Evolutionary conservation across 2,888 invertebrate species (phyloP), one percentile per base, ranked within the genome.

Genomic region (Ptilodon capucinus): DNA sequence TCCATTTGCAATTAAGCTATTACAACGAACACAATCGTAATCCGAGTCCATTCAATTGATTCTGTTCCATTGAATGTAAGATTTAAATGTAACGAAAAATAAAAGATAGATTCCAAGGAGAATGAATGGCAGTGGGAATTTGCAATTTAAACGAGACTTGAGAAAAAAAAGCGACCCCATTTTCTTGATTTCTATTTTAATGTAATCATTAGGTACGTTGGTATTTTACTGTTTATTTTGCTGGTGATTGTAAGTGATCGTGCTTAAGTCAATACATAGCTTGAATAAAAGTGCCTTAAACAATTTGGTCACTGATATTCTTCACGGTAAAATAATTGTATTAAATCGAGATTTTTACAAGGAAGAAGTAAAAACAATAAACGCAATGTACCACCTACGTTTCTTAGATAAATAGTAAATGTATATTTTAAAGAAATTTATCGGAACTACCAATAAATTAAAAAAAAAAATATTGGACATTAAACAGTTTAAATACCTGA

Each of bases 111-210:
- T 62, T 49, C 68, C 60, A 55, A 66, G 59, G 67, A 62, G 74
- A 79, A 73, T 70, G 64, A 76, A 80, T 71, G 68, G 65, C 66
- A 69, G 54, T 46, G 47, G 47, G 53, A 64, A 81, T 82, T 82
- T 76, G 76, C 77, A 81, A 76, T 79, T 77, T 75, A 78, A 81
- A 81, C 64, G 69, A 75, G 68, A 60, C 64, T 67, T 63, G 68
- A 64, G 49, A 52, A 67, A 52, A 67, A 71, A 68, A 67, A 51
- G 51, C 57, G 57, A 66, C 68, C 59, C 58, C 60, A 61, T 69
- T 73, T 70, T 59, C 63, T 67, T 70, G 64, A 72, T 71, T 75
- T 64, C 54, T 57, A 55, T 64, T 61, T 61, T 54, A 56, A 60
- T 64, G 42, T 53, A 48, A 53, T 46, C 51, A 48, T 58, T 63